Conservation (phyloP, 2,113 vertebrate species). For the Petroica traversi region DNA sequence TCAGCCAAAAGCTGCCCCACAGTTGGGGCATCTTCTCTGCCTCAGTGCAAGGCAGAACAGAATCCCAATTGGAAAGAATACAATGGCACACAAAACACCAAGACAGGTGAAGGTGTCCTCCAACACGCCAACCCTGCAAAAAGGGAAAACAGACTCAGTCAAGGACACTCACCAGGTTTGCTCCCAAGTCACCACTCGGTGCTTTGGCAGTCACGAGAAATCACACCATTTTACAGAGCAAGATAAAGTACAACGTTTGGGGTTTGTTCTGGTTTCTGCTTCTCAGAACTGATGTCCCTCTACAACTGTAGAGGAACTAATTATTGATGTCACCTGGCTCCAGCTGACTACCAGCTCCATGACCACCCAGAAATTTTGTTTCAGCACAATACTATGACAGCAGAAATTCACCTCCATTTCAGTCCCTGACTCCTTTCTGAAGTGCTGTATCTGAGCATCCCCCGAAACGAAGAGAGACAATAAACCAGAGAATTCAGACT, state of each 20-base stretch:
- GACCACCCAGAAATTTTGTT: not conserved
- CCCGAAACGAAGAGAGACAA: not conserved
- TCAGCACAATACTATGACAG: not conserved
- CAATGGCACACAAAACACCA: constrained; percentile 93
- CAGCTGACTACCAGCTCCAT: not conserved
- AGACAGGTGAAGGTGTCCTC: constrained; percentile 98
- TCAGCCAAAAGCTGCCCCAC: constrained; percentile 92
- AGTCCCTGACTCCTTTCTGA: not conserved
- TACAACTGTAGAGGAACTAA: not conserved
- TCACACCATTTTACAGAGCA: not conserved
- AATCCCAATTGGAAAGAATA: constrained; percentile 95
- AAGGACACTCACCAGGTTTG: not conserved
- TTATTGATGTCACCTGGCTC: not conserved
- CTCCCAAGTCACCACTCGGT: not conserved
- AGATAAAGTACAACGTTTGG: not conserved
- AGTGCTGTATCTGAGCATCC: not conserved
- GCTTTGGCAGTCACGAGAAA: not conserved
- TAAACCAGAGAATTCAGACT: not conserved
- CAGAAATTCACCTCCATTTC: not conserved
- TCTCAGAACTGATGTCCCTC: not conserved
- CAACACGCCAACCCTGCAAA: constrained; percentile 90
- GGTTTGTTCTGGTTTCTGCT: not conserved
- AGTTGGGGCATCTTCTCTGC: constrained; percentile 96
- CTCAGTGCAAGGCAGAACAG: constrained; percentile 95
- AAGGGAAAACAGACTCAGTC: constrained; percentile 18